These are phyloP conservation scores for Ceratina japonica DNA, from an alignment of 1,140 invertebrate species.

Conservation along the genomic window DNA sequence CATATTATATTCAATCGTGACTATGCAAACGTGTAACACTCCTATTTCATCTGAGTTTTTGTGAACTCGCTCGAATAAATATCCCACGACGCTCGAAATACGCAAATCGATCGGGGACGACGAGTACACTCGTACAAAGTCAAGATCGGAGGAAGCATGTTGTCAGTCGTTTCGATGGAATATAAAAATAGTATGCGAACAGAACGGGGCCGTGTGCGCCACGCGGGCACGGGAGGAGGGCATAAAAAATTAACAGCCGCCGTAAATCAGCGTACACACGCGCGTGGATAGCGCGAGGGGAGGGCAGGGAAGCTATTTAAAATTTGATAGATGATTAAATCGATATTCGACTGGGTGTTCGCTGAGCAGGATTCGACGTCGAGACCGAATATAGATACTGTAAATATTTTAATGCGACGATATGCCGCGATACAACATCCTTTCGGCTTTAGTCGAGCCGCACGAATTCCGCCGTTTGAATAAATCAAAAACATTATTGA, in stretches of 20 bases:
- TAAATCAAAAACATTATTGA: slow-evolving; percentile 52
- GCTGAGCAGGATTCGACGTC: slow-evolving; percentile 32
- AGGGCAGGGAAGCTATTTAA: slow-evolving; percentile 26
- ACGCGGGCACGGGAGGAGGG: not conserved
- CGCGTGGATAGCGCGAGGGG: not conserved
- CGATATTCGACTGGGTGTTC: slow-evolving; percentile 47
- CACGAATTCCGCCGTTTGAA: slow-evolving; percentile 39
- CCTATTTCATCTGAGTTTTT: no score
- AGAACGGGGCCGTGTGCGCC: not conserved
- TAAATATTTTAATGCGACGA: slow-evolving; percentile 60
- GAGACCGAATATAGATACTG: slow-evolving; percentile 47
- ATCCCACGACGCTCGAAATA: not conserved
- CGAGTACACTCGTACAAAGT: not conserved
- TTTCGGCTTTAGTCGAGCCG: slow-evolving; percentile 49
- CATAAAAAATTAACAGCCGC: slow-evolving; percentile 47
- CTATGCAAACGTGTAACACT: not conserved
- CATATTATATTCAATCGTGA: not conserved
- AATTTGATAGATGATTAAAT: slow-evolving; percentile 53
- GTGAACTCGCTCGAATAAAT: not conserved
- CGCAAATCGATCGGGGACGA: slow-evolving; percentile 28
- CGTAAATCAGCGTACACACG: slow-evolving; percentile 30
- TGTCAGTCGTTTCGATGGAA: not conserved
- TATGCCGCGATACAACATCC: slow-evolving; percentile 37
- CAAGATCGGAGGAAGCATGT: slow-evolving; percentile 29
- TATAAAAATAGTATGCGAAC: not conserved